Evolutionary conservation across 2,113 vertebrate species (phyloP).

Genomic region (Danionella cerebrum): DNA sequence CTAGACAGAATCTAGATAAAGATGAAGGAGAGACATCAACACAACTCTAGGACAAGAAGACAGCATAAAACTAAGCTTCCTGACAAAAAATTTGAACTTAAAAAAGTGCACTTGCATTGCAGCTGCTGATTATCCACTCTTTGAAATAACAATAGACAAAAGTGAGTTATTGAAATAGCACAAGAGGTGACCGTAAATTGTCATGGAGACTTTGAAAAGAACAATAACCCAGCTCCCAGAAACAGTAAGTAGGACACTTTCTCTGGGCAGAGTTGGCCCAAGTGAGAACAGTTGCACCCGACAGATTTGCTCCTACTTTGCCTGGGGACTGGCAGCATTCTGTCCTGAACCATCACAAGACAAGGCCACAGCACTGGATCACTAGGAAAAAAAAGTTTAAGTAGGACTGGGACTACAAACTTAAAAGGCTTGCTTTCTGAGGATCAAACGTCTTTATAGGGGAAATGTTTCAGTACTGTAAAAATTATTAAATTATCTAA

Average conservation of each 20-base stretch:
- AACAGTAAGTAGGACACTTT: constrained; percentile 71
- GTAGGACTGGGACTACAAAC: neutral
- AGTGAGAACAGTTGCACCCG: constrained; percentile 69
- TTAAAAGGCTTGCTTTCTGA: too few species aligned
- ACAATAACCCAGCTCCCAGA: constrained; percentile 39
- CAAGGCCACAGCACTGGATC: constrained; percentile 46
- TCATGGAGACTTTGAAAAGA: constrained; percentile 9
- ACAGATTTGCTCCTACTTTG: constrained; percentile 73
- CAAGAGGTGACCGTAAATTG: constrained; percentile 15
- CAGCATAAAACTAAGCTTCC: too few species aligned
- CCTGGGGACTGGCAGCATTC: constrained; percentile 63
- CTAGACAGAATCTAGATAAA: too few species aligned
- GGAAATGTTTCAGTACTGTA: too few species aligned
- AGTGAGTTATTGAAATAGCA: neutral
- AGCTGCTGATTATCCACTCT: neutral
- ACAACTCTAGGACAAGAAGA: too few species aligned
- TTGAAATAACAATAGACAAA: neutral
- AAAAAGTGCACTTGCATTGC: neutral
- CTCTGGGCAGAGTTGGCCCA: constrained; percentile 67
- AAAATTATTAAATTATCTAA: too few species aligned
- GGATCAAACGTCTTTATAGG: too few species aligned
- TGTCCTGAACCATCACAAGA: constrained; percentile 47
- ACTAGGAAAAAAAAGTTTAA: constrained; percentile 6
- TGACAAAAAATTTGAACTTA: too few species aligned
- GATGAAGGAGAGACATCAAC: too few species aligned